phyloP scores from a whole-genome alignment of 1,140 invertebrate species.

The Drosophila funebris region DNA sequence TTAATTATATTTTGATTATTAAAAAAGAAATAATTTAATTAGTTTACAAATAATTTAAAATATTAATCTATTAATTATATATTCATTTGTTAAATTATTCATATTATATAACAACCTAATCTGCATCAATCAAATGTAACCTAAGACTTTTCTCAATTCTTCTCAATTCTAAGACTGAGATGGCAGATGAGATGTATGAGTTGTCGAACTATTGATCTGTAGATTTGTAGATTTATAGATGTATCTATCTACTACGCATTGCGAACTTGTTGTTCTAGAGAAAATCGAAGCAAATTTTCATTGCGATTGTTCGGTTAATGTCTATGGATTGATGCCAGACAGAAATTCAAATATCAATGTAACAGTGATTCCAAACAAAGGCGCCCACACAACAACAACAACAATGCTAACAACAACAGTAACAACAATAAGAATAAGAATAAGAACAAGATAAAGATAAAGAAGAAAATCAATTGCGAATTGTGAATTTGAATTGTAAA shows the following conservation, averaged over 20 bases:
- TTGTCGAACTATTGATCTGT: conserved; percentile 51
- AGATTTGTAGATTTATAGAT: background rate
- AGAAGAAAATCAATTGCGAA: conserved; percentile 63
- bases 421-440: too few relatives aligned
- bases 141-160: too few relatives aligned
- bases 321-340: conserved; percentile 68
- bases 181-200: conserved; percentile 53
- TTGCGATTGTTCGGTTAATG: conserved; percentile 35
- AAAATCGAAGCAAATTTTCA: background rate
- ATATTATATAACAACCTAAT: too few relatives aligned
- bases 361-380: conserved; percentile 36
- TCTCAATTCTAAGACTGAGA: too few relatives aligned
- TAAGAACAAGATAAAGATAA: conserved; percentile 38
- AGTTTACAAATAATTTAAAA: too few relatives aligned
- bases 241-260: conserved; percentile 43
- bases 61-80: too few relatives aligned
- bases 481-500: conserved; percentile 73
- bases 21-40: too few relatives aligned
- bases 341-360: conserved; percentile 63
- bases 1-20: too few relatives aligned
- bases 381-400: conserved; percentile 26
- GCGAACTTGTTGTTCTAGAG: conserved; percentile 23
- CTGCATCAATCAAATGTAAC: too few relatives aligned
- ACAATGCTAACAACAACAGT: too few relatives aligned
- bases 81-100: too few relatives aligned